Evolutionary conservation across 2,888 invertebrate genomes (phyloP).

Genomic region (Elaeidobius kamerunicus): DNA sequence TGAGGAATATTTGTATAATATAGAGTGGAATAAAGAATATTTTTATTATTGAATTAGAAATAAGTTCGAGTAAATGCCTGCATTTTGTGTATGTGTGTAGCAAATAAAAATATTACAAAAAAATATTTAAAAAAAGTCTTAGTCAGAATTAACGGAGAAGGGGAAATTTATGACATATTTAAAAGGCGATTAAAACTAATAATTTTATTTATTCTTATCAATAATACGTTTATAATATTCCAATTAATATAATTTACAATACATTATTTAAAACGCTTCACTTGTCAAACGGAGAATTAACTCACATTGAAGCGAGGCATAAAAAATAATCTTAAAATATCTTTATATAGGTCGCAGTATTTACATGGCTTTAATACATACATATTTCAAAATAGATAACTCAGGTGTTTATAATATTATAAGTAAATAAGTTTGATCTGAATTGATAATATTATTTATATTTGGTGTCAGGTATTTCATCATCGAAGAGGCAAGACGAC

Average conservation of each 20-base stretch:
- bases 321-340: slow-evolving; percentile 29
- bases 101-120: no score
- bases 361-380: slow-evolving; percentile 41
- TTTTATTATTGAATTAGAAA: no score
- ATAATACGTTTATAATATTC: slow-evolving; percentile 27
- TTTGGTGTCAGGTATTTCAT: slow-evolving; percentile 39
- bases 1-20: slow-evolving; percentile 10
- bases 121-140: no score
- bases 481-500: slow-evolving; percentile 27
- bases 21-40: no score
- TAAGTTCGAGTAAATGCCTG: no score
- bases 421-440: slow-evolving; percentile 43
- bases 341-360: slow-evolving; percentile 36
- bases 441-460: slow-evolving; percentile 43
- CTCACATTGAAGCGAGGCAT: slow-evolving; percentile 19
- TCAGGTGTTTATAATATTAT: slow-evolving; percentile 43
- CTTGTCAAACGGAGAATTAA: slow-evolving; percentile 20
- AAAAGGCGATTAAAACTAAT: slow-evolving; percentile 12
- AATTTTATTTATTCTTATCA: slow-evolving; percentile 22
- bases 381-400: slow-evolving; percentile 43
- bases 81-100: no score
- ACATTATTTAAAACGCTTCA: slow-evolving; percentile 25
- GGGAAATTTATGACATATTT: no score
- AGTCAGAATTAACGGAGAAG: no score
- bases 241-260: slow-evolving; percentile 28